Percentiles rank a stretch among this genome's conserved stretches.
Evolutionary conservation across 2,797 vertebrate genomes (phyloP).

Genomic region (Notolabrus celidotus): DNA sequence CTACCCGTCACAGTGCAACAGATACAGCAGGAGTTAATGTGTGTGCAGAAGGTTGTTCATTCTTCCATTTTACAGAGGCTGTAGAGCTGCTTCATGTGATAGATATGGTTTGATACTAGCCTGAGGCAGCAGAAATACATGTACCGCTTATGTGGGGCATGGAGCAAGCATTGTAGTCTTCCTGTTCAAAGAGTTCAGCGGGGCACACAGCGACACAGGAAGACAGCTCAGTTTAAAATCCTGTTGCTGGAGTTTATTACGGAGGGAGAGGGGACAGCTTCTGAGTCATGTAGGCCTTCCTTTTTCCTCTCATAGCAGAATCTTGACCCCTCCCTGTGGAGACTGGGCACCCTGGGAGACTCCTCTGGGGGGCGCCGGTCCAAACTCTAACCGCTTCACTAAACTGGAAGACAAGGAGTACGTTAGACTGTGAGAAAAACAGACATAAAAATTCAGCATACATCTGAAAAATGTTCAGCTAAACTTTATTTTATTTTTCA

Average conservation of each 20-base stretch:
- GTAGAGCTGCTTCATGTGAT: constrained; percentile 30
- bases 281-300: not conserved
- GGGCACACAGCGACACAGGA: constrained; percentile 29
- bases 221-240: constrained; percentile 54
- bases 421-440: not conserved
- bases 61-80: constrained; percentile 30
- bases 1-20: constrained; percentile 24
- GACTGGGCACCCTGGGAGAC: constrained; percentile 84
- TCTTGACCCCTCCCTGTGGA: constrained; percentile 93
- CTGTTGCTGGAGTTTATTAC: constrained; percentile 33
- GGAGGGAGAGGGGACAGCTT: not conserved
- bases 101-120: constrained; percentile 20
- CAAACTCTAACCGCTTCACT: constrained; percentile 93
- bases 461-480: too few species aligned
- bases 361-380: constrained; percentile 80
- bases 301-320: constrained; percentile 88
- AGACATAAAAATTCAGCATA: not conserved
- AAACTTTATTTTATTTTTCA: too few species aligned
- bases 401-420: constrained; percentile 84
- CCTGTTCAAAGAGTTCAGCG: constrained; percentile 43
- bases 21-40: constrained; percentile 14
- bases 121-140: constrained; percentile 53
- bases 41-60: constrained; percentile 1
- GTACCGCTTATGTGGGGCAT: constrained; percentile 20
- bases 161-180: constrained; percentile 24